A percentile compares a stretch with the other conserved stretches of the same genome.
These are phyloP conservation scores for Danio kyathit DNA, from an alignment of 2,797 vertebrate species.

Conservation along the genomic window DNA sequence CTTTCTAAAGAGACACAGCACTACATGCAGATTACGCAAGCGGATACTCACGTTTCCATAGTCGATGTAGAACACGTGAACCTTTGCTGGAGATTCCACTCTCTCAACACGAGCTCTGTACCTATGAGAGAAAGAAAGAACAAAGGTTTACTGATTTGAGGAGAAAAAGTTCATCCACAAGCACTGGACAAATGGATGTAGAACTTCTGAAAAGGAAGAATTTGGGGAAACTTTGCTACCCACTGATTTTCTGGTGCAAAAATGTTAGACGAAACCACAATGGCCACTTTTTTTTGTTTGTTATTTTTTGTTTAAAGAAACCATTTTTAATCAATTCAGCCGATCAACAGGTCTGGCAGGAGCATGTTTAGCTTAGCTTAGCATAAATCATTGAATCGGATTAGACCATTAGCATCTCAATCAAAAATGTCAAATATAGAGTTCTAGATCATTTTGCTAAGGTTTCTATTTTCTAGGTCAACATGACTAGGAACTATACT, in stretches of 20 bases:
- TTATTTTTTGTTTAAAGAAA: no score
- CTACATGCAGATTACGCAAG: neutral
- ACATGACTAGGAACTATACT: no score
- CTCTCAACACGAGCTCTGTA: slow-evolving; percentile 95
- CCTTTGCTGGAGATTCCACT: slow-evolving; percentile 87
- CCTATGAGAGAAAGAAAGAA: slow-evolving; percentile 75
- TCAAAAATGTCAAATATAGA: no score
- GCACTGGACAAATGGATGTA: neutral
- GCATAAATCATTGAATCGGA: no score
- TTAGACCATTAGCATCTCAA: no score
- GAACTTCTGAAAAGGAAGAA: neutral
- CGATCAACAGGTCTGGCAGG: no score
- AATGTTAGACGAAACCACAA: no score
- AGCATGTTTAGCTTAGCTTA: no score
- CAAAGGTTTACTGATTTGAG: slow-evolving; percentile 18
- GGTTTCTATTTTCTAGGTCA: no score
- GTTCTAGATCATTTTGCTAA: no score
- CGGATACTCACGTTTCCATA: slow-evolving; percentile 94
- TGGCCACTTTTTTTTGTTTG: no score
- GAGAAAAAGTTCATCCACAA: neutral
- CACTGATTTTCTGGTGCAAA: neutral
- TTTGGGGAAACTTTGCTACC: neutral
- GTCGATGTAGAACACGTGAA: slow-evolving; percentile 97
- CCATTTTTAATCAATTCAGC: no score
- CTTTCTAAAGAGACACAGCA: slow-evolving; percentile 3